Conservation (phyloP, 2,888 invertebrate genomes). For the Cheilosia vulpina region DNA sequence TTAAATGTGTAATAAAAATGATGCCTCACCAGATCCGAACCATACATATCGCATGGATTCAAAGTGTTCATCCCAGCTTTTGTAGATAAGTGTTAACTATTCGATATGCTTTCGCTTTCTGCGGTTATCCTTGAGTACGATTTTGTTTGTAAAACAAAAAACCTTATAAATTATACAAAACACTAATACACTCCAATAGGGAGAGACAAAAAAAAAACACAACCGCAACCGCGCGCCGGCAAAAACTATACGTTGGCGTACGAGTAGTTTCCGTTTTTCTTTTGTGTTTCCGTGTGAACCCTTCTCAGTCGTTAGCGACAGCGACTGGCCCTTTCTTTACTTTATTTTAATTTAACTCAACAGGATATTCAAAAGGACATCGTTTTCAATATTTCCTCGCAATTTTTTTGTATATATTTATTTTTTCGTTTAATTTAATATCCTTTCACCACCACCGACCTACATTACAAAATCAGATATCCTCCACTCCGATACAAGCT, state of each 20-base stretch:
- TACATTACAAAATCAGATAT: constrained; percentile 74
- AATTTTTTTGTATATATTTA: neutral
- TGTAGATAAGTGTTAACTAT: constrained; percentile 1
- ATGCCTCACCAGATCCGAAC: constrained; percentile 58
- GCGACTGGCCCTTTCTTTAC: neutral
- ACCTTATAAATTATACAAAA: constrained; percentile 6
- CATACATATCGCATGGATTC: constrained; percentile 60
- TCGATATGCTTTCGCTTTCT: neutral
- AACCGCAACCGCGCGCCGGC: constrained; percentile 32
- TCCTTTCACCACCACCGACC: constrained; percentile 56
- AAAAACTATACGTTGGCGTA: constrained; percentile 10
- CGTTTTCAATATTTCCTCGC: constrained; percentile 16
- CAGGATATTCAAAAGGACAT: constrained; percentile 22
- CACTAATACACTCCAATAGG: constrained; percentile 10
- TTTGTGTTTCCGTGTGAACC: neutral
- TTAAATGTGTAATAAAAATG: neutral
- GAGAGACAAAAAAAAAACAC: neutral
- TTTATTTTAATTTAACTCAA: constrained; percentile 30
- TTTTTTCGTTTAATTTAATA: constrained; percentile 19
- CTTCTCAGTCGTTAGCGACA: constrained; percentile 14
- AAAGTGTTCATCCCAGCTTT: neutral
- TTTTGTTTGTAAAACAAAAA: neutral
- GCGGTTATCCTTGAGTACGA: neutral
- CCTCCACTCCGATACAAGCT: constrained; percentile 37
- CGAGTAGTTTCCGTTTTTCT: constrained; percentile 4